A percentile compares a stretch with the other conserved stretches of the same genome.
phyloP scores from a whole-genome alignment of 2,113 vertebrate species.

The Nestor notabilis region DNA sequence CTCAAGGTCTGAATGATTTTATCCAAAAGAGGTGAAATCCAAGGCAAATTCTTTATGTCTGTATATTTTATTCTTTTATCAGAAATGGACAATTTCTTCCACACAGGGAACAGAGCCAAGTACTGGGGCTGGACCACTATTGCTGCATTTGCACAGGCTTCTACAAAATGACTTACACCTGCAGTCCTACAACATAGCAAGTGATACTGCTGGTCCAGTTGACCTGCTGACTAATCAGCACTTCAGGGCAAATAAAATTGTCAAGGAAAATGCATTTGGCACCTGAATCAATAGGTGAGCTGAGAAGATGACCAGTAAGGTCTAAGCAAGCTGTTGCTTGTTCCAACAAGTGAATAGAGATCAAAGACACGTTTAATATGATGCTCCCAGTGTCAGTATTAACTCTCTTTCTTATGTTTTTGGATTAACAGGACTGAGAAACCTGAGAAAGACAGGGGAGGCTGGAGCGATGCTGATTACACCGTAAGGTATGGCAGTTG shows the following conservation, averaged over 20 bases:
- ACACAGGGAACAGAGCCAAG: not conserved
- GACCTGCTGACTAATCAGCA: not conserved
- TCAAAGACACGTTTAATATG: not conserved
- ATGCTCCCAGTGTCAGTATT: not conserved
- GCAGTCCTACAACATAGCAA: not conserved
- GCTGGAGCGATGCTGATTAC: not conserved
- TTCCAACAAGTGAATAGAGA: not conserved
- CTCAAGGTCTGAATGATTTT: not conserved
- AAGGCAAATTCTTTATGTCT: not conserved
- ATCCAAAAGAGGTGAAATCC: not conserved
- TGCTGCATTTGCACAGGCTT: not conserved
- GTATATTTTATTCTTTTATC: not conserved
- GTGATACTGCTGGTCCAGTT: not conserved
- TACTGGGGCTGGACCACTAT: not conserved
- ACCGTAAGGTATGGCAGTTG: not conserved
- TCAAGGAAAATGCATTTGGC: not conserved
- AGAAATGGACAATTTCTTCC: not conserved
- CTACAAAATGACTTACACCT: not conserved
- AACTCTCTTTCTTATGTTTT: slow-evolving; percentile 25
- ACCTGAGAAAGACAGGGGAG: not conserved
- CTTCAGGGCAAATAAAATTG: not conserved
- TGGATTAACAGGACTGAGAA: not conserved
- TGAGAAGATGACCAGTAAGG: not conserved
- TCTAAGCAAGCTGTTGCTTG: not conserved
- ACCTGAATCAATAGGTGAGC: not conserved